Conservation (phyloP, 64 coral and sea anemone genomes). For the Porites lutea region DNA sequence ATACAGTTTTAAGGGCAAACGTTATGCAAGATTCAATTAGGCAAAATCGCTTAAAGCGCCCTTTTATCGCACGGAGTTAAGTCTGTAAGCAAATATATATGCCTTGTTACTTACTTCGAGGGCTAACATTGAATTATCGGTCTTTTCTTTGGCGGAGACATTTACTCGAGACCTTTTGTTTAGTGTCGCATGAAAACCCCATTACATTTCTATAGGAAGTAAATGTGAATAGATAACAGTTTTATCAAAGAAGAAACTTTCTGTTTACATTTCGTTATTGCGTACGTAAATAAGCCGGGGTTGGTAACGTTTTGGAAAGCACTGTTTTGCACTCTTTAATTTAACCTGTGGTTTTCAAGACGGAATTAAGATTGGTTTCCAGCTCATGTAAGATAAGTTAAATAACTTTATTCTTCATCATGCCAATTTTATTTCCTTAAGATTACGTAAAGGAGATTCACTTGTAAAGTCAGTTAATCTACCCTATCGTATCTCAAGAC, state of each 20-base stretch:
- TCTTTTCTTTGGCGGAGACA: conserved; percentile 49
- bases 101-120: conserved; percentile 31
- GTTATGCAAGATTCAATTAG: conserved; percentile 66
- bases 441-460: neutral
- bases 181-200: conserved; percentile 64
- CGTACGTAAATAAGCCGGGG: conserved; percentile 13
- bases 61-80: conserved; percentile 31
- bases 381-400: neutral
- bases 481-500: neutral
- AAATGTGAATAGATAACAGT: conserved; percentile 65
- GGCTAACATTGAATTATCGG: conserved; percentile 44
- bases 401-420: too few relatives aligned
- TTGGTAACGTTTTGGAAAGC: neutral
- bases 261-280: conserved; percentile 48
- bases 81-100: conserved; percentile 61
- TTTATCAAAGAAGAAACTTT: conserved; percentile 51
- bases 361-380: neutral
- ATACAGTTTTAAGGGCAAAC: conserved; percentile 30
- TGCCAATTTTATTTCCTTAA: neutral
- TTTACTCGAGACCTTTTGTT: conserved; percentile 60
- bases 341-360: neutral
- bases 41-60: conserved; percentile 17
- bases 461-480: neutral
- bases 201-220: conserved; percentile 76
- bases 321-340: neutral